phyloP scores from a whole-genome alignment of 2,888 invertebrate species.

The Thymelicus sylvestris region DNA sequence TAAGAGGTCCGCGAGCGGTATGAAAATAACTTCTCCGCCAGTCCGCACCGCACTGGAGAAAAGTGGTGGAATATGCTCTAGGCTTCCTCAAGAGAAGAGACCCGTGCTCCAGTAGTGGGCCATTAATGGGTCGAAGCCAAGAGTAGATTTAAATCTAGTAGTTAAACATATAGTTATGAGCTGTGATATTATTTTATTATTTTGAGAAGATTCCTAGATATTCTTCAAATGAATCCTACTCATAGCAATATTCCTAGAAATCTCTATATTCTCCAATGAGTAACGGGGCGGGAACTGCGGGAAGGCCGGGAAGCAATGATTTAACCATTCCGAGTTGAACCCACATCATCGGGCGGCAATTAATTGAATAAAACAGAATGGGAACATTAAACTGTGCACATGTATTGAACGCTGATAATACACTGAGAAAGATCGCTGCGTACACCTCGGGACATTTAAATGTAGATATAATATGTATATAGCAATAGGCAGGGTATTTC shows the following conservation, averaged over 20 bases:
- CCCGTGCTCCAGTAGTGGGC: no score
- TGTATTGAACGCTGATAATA: conserved; percentile 75
- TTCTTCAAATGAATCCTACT: neutral
- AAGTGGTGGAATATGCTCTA: no score
- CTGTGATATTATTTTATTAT: no score
- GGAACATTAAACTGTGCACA: conserved; percentile 80
- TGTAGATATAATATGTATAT: neutral
- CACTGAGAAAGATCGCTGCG: conserved; percentile 68
- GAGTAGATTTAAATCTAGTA: no score
- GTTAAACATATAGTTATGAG: no score
- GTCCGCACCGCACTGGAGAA: no score
- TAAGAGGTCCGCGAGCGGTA: no score
- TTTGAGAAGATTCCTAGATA: no score
- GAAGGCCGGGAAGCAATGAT: conserved; percentile 40
- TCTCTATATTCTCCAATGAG: conserved; percentile 5
- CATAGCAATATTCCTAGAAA: conserved; percentile 13
- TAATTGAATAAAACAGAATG: conserved; percentile 74
- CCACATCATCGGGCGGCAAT: conserved; percentile 62
- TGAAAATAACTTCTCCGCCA: no score
- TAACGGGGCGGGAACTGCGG: conserved; percentile 12
- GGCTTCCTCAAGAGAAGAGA: no score
- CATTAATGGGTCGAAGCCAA: no score
- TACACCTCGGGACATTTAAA: conserved; percentile 56
- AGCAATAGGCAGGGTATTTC: neutral
- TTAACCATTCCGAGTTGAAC: conserved; percentile 44